These are phyloP conservation scores for Congeria kusceri DNA, from an alignment of 2,888 invertebrate genomes.

Conservation along the genomic window DNA sequence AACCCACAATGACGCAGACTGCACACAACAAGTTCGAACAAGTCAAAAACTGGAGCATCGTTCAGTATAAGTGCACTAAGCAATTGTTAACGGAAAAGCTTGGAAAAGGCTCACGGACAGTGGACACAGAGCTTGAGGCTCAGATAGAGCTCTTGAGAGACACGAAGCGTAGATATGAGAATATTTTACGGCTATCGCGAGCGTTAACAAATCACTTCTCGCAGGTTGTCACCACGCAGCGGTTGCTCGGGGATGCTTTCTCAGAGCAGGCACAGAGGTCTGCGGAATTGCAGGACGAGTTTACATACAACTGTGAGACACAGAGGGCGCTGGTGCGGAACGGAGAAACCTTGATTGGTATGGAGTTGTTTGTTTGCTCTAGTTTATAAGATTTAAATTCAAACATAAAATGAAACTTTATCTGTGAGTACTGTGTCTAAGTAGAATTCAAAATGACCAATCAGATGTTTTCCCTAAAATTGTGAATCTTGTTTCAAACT, in stretches of 20 bases:
- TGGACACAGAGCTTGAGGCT: constrained; percentile 93
- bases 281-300: constrained; percentile 97
- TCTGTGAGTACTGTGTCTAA: too few relatives aligned
- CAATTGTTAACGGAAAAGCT: constrained; percentile 98
- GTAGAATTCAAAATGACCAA: too few relatives aligned
- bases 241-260: constrained; percentile 95
- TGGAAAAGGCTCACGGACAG: constrained; percentile 89
- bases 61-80: constrained; percentile 98
- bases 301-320: constrained; percentile 97
- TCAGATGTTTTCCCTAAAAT: too few relatives aligned
- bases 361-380: constrained; percentile 35
- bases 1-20: constrained; percentile 71
- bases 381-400: too few relatives aligned
- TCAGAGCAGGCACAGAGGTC: constrained; percentile 98
- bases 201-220: constrained; percentile 95
- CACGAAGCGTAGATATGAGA: constrained; percentile 94
- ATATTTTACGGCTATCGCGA: constrained; percentile 92
- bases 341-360: constrained; percentile 93
- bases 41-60: constrained; percentile 98
- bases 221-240: constrained; percentile 94
- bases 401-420: too few relatives aligned
- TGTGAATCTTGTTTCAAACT: too few relatives aligned
- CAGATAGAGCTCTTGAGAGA: constrained; percentile 97
- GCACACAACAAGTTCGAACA: constrained; percentile 89
- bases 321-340: constrained; percentile 97